Evolutionary conservation across 2,797 vertebrate genomes (phyloP).

Genomic region (Coranthus polyacanthus): DNA sequence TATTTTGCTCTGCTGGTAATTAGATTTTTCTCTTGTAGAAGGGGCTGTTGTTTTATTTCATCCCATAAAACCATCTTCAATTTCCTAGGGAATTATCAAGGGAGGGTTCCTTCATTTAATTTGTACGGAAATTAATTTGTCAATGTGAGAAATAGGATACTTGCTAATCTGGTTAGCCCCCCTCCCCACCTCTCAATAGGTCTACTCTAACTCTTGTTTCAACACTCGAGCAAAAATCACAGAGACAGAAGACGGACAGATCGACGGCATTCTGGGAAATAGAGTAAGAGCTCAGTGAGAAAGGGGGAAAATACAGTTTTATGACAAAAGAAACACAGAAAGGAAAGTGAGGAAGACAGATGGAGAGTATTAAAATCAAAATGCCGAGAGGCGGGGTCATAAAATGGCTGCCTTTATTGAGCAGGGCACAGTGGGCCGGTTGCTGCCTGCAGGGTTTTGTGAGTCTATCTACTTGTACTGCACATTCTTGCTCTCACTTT

Average conservation of each 20-base stretch:
- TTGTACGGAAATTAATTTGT: conserved; percentile 79
- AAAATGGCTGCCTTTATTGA: conserved; percentile 75
- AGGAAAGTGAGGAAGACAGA: conserved; percentile 26
- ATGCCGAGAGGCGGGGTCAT: conserved; percentile 63
- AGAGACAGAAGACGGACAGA: conserved; percentile 9
- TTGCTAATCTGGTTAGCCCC: conserved; percentile 67
- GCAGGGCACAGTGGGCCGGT: conserved; percentile 56
- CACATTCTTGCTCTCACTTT: conserved; percentile 17
- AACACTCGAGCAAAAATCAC: conserved; percentile 13
- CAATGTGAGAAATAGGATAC: conserved; percentile 72
- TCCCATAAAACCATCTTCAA: conserved; percentile 66
- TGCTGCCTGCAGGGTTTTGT: conserved; percentile 56
- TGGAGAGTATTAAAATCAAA: conserved; percentile 72
- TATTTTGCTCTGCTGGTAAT: conserved; percentile 62
- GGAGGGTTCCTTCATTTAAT: conserved; percentile 72
- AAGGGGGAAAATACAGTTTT: conserved; percentile 6
- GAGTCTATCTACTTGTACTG: conserved; percentile 36
- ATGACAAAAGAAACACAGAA: conserved; percentile 30
- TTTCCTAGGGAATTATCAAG: conserved; percentile 74
- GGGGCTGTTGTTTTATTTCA: conserved; percentile 67
- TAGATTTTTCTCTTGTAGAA: conserved; percentile 55
- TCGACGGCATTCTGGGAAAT: too few species aligned
- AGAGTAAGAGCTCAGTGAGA: conserved; percentile 21
- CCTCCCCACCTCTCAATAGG: neutral
- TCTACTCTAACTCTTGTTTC: conserved; percentile 5